Evolutionary conservation across 2,113 vertebrate genomes (phyloP).

Genomic region (Phylloscopus trochiloides): DNA sequence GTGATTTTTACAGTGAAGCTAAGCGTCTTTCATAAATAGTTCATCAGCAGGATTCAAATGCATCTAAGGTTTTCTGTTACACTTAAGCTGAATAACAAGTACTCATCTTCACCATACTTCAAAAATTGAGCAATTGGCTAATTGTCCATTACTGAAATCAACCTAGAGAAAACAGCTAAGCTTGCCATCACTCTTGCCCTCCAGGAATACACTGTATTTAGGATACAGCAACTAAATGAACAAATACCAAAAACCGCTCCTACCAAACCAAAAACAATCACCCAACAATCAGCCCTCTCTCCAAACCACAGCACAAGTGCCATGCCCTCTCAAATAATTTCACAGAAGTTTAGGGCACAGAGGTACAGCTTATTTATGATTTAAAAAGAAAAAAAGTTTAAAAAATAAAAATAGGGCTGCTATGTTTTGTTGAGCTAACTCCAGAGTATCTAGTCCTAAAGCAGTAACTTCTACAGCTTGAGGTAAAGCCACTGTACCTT

Average conservation of each 20-base stretch:
- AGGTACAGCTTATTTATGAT: neutral
- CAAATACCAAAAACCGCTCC: fast-evolving
- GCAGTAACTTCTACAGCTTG: neutral
- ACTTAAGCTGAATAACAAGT: neutral
- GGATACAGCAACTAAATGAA: neutral
- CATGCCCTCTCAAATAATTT: neutral
- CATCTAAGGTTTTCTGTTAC: neutral
- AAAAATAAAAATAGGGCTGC: neutral
- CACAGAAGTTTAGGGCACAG: neutral
- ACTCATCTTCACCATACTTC: neutral
- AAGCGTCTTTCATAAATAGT: neutral
- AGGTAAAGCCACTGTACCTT: neutral
- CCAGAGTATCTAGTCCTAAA: neutral
- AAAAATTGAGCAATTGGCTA: neutral
- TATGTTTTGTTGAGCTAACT: neutral
- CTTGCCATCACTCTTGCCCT: neutral
- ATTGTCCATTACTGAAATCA: neutral
- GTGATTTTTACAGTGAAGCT: neutral
- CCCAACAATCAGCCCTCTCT: fast-evolving
- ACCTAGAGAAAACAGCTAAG: neutral
- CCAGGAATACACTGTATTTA: neutral
- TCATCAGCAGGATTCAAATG: neutral
- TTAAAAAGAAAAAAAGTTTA: neutral
- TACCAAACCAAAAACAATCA: neutral
- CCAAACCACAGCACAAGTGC: neutral